Conservation (phyloP, 2,113 vertebrate species). For the Petroica traversi region DNA sequence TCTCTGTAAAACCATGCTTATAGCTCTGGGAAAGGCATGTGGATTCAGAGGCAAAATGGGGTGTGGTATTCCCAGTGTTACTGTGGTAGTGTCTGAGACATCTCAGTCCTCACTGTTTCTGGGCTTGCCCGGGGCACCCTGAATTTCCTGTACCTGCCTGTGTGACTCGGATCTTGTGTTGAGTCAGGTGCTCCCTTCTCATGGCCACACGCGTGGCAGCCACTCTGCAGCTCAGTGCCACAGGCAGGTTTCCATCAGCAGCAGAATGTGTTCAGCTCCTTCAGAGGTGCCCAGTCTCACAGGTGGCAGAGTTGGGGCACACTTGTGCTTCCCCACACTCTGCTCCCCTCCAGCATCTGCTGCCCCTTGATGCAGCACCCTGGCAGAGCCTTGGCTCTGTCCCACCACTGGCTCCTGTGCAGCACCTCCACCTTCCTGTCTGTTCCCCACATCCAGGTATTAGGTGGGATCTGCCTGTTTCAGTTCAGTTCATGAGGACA, state of each 20-base stretch:
- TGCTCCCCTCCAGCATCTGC: not conserved
- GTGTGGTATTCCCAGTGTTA: not conserved
- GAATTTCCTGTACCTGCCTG: not conserved
- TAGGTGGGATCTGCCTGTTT: not conserved
- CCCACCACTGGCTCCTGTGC: not conserved
- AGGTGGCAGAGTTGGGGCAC: not conserved
- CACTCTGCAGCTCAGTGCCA: not conserved
- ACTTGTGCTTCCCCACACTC: not conserved
- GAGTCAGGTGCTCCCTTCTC: not conserved
- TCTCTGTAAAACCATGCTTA: not conserved
- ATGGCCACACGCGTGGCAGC: fast-evolving
- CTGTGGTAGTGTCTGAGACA: not conserved
- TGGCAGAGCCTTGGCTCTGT: not conserved
- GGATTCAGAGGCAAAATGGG: not conserved
- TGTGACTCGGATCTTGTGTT: fast-evolving
- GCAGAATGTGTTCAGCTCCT: not conserved
- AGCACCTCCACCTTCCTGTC: not conserved
- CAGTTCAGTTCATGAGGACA: not conserved
- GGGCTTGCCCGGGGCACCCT: not conserved
- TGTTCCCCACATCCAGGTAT: fast-evolving
- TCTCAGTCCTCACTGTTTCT: not conserved
- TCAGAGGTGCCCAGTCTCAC: not conserved
- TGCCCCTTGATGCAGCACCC: fast-evolving
- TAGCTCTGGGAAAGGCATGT: not conserved
- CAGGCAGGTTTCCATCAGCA: not conserved